A percentile compares a stretch with the other conserved stretches of the same genome.
Conservation (phyloP, 2,797 vertebrate species). For the Cetoscarus ocellatus region DNA sequence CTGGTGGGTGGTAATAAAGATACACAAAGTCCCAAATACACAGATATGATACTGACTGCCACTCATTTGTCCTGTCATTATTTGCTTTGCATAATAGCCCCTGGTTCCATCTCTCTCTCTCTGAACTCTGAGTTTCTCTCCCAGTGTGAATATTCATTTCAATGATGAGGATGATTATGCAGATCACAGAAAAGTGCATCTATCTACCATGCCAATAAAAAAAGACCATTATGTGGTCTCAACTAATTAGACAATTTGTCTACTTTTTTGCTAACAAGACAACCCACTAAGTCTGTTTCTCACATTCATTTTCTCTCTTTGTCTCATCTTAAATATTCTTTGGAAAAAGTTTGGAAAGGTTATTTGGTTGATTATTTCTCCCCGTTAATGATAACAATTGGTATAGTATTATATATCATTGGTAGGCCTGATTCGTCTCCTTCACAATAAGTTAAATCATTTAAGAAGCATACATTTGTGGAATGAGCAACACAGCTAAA, state of each 20-base stretch:
- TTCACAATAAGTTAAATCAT: no score
- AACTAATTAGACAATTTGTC: constrained; percentile 67
- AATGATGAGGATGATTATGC: constrained; percentile 75
- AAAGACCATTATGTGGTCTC: constrained; percentile 50
- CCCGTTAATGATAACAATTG: no score
- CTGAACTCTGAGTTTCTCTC: constrained; percentile 74
- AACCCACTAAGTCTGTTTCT: background rate
- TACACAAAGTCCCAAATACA: background rate
- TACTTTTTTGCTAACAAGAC: constrained; percentile 31
- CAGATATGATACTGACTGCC: background rate
- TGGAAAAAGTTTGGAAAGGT: no score
- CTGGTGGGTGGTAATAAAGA: constrained; percentile 48
- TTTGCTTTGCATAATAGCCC: constrained; percentile 55
- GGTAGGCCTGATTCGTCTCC: no score
- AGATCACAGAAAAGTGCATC: constrained; percentile 69
- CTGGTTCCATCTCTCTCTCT: constrained; percentile 24
- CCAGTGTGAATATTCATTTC: constrained; percentile 76
- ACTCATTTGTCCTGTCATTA: constrained; percentile 38
- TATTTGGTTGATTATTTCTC: no score
- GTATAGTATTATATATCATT: no score
- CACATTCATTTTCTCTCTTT: no score
- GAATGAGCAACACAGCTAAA: no score
- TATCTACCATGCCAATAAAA: constrained; percentile 70
- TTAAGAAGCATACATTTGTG: no score
- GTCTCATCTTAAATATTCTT: no score